phyloP scores from a whole-genome alignment of 2,797 vertebrate species.

The Pterois miles region DNA sequence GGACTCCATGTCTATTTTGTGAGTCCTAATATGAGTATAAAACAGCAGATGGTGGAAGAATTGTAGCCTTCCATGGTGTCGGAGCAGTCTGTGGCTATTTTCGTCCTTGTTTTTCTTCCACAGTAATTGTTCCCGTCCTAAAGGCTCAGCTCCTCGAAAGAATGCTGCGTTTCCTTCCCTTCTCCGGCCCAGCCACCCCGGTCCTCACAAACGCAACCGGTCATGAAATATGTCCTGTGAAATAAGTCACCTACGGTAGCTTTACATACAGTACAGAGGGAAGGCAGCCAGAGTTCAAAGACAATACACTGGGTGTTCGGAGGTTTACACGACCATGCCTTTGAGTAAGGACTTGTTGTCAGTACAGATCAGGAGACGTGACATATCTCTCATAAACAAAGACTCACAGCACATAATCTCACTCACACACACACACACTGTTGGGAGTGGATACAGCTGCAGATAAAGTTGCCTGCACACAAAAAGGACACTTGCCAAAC shows the following conservation, averaged over 20 bases:
- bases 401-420: constrained; percentile 3
- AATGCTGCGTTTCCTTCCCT: constrained; percentile 81
- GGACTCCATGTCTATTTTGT: constrained; percentile 1
- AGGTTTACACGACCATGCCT: constrained; percentile 2
- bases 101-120: constrained; percentile 75
- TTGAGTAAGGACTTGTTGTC: constrained; percentile 15
- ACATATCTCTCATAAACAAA: constrained; percentile 9
- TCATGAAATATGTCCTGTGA: constrained; percentile 61
- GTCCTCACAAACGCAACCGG: constrained; percentile 64
- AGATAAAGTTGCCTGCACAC: constrained; percentile 15
- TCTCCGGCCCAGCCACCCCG: constrained; percentile 32
- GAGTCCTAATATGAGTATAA: constrained; percentile 63
- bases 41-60: constrained; percentile 33
- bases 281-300: constrained; percentile 16
- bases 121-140: constrained; percentile 75
- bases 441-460: constrained; percentile 1
- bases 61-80: constrained; percentile 42
- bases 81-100: constrained; percentile 68
- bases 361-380: constrained; percentile 31
- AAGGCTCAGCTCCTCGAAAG: constrained; percentile 69
- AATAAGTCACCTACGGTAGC: constrained; percentile 36
- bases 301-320: constrained; percentile 15
- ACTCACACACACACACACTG: not conserved
- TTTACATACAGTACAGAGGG: constrained; percentile 18
- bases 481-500: not conserved